Percentiles rank a stretch among this genome's conserved stretches.
Conservation (phyloP, 2,797 vertebrate species). For the Falco berigora region DNA sequence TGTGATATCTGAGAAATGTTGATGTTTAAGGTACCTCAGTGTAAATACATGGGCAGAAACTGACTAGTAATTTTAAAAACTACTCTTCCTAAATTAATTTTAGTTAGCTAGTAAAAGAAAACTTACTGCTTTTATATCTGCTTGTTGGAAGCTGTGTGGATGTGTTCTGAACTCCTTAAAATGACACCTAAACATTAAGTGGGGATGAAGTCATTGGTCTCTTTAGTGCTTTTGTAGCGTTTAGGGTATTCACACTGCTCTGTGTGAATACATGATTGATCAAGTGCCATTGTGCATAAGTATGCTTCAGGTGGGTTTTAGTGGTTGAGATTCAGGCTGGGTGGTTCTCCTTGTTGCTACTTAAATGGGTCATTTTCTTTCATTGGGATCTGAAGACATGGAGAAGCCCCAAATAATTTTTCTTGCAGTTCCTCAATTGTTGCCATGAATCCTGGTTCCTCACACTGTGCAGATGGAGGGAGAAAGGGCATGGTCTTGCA, state of each 20-base stretch:
- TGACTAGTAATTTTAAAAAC: accelerated
- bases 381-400: neutral
- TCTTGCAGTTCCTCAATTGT: neutral
- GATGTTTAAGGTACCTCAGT: neutral
- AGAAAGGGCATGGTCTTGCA: neutral
- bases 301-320: neutral
- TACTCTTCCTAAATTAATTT: too few relatives aligned
- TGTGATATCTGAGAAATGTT: neutral
- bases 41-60: neutral
- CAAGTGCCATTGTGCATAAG: neutral
- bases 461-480: neutral
- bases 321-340: neutral
- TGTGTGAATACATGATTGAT: neutral
- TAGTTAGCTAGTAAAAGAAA: neutral
- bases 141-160: neutral
- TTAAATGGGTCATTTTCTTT: neutral
- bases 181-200: neutral
- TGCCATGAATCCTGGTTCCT: neutral
- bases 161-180: neutral
- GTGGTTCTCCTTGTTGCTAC: neutral
- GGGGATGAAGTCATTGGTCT: neutral
- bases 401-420: neutral
- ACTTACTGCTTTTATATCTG: neutral
- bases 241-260: neutral
- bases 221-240: neutral